Conservation (phyloP, 2,797 vertebrate species). For the Astyanax mexicanus region DNA sequence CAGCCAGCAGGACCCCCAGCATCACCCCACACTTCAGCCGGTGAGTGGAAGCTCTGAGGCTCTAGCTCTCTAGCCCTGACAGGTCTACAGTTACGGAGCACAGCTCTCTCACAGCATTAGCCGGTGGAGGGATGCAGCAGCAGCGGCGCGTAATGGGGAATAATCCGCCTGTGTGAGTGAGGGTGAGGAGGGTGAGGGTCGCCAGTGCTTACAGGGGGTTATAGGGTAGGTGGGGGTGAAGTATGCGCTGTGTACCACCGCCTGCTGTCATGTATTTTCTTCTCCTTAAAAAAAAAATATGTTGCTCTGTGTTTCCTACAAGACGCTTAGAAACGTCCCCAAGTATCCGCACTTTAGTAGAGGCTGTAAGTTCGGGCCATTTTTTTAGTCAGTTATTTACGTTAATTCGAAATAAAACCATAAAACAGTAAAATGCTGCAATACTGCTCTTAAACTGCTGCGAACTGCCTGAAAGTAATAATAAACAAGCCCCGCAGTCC, state of each 20-base stretch:
- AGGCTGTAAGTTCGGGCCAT: background rate
- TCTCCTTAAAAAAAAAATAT: background rate
- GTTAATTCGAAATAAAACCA: too few relatives aligned
- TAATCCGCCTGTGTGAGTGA: slow-evolving; percentile 18
- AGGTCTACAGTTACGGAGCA: too few relatives aligned
- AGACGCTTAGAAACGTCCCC: background rate
- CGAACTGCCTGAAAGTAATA: background rate
- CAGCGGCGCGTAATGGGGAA: background rate
- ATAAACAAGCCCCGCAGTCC: too few relatives aligned
- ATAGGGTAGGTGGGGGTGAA: too few relatives aligned
- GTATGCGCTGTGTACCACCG: background rate
- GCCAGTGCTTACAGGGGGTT: background rate
- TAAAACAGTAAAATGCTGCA: too few relatives aligned
- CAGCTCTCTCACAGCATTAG: background rate
- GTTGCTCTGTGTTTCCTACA: background rate
- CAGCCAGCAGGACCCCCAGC: too few relatives aligned
- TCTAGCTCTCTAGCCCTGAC: too few relatives aligned
- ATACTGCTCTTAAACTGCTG: too few relatives aligned
- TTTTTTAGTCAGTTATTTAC: too few relatives aligned
- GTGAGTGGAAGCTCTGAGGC: background rate
- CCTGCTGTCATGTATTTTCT: background rate
- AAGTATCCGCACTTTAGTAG: background rate
- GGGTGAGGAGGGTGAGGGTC: too few relatives aligned
- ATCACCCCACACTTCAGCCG: slow-evolving; percentile 1
- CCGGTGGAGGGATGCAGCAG: background rate